Base-by-base conservation (phyloP, 2,888 invertebrate genomes). In the Eugnorisma glareosa region DNA sequence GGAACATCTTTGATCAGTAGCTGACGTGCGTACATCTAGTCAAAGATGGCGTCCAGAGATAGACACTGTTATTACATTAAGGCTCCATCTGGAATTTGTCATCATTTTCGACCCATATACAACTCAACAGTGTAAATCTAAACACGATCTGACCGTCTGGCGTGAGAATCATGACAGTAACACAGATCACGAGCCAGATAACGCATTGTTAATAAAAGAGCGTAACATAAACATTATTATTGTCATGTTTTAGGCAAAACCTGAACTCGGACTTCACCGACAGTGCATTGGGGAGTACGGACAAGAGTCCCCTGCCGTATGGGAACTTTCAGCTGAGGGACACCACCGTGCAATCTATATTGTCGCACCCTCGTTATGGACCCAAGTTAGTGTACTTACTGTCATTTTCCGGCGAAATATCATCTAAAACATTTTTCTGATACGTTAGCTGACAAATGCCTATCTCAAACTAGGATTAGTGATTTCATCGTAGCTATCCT, bases 261-360 rank as follows among this genome's bases (percentile, higher is more conserved):
- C 97, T 99, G 89, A 99, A 99, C 95, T 99, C 99, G 1, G 99
- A 99, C 96, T 99, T 99, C 94, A 99, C 99, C 86, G 99, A 99
- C 95, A 99, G 99, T 87, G 99, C 99, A 2, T 95, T 99, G 85
- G 99, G 99, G 73, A 99, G 98, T 85, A 98, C 99, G 61, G 99
- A 99, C 93, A 99, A 99, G 96, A 98, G 99, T 88, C 99, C 99
- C 63, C 97, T 99, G 90, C 99, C 99, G 75, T 99, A 99, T 94
- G 99, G 99, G 76, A 99, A 99, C 94, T 99, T 99, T 95, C 99
- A 99, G 93, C 97, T 99, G 59, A 97, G 99, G 80, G 99, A 99
- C 92, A 98, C 99, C 78, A 99, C 99, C 71, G 99, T 99, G 73
- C 99, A 99, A 95, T 99, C 99, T 74, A 99, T 99, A 86, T 94